A percentile compares a stretch with the other conserved stretches of the same genome.
These are phyloP conservation scores for Ctena decussata DNA, from an alignment of 2,888 invertebrate species.

Conservation along the genomic window DNA sequence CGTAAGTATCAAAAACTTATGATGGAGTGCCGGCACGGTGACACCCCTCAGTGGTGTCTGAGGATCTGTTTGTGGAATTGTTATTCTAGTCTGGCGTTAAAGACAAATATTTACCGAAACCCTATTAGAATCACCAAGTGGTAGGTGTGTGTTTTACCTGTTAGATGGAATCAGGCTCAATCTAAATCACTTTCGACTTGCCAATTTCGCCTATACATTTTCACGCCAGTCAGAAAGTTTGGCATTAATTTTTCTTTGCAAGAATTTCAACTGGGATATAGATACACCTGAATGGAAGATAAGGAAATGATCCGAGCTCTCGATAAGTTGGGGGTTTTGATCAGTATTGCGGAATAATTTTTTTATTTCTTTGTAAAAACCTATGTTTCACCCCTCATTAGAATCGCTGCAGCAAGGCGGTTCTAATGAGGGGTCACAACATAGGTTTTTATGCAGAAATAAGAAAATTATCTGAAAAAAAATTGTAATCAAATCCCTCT, in stretches of 20 bases:
- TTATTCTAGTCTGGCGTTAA: neutral
- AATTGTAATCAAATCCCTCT: no score
- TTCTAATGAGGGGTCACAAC: no score
- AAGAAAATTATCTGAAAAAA: no score
- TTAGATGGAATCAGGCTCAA: neutral
- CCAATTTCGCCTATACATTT: neutral
- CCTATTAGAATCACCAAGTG: neutral
- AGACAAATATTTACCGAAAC: neutral
- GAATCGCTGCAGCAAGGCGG: no score
- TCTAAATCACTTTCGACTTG: neutral
- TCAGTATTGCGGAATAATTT: no score
- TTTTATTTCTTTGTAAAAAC: no score
- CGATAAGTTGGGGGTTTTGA: no score
- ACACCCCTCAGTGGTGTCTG: neutral
- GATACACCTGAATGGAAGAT: neutral
- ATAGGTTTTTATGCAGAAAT: neutral
- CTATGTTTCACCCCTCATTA: no score
- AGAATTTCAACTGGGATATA: neutral
- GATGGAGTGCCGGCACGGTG: neutral
- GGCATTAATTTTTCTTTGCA: neutral
- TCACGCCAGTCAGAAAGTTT: neutral
- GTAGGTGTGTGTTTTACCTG: slow-evolving; percentile 13
- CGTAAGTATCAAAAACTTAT: neutral
- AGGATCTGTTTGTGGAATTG: neutral
- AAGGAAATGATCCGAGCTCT: neutral